These are phyloP conservation scores for Meiosimyza decipiens DNA, from an alignment of 2,888 invertebrate genomes.

Conservation along the genomic window DNA sequence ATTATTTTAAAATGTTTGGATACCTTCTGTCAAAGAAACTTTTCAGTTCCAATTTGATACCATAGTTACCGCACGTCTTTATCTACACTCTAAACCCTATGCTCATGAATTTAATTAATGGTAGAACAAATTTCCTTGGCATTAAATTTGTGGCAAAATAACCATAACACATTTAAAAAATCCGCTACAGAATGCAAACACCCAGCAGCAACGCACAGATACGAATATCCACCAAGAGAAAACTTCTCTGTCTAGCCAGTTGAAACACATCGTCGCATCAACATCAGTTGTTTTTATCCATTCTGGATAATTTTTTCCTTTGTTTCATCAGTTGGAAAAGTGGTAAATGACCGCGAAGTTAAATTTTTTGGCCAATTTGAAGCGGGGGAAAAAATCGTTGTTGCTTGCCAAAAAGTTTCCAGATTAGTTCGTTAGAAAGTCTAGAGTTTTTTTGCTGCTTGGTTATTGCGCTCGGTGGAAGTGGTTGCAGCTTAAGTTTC, in stretches of 20 bases:
- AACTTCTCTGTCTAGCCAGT: constrained; percentile 45
- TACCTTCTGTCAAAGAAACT: no score
- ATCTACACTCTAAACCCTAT: no score
- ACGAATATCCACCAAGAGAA: not conserved
- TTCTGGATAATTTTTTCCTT: constrained; percentile 39
- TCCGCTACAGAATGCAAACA: constrained; percentile 31
- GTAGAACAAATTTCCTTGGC: constrained; percentile 19
- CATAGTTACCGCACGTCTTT: not conserved
- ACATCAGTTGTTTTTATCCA: constrained; percentile 33
- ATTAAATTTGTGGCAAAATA: not conserved
- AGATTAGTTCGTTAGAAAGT: constrained; percentile 29
- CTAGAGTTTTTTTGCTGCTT: no score
- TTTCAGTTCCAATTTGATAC: not conserved
- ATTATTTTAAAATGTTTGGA: no score
- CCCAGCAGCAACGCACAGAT: constrained; percentile 3
- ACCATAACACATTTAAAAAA: constrained; percentile 41
- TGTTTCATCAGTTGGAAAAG: constrained; percentile 32
- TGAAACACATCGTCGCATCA: constrained; percentile 35
- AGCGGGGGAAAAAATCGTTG: not conserved
- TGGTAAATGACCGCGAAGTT: constrained; percentile 32
- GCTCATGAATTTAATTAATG: constrained; percentile 6
- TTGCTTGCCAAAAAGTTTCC: constrained; percentile 33
- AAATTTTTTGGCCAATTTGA: constrained; percentile 24
- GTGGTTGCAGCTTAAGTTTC: no score
- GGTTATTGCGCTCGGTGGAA: no score